These are phyloP conservation scores for Drosophila mojavensis DNA, from an alignment of 1,140 invertebrate species.

Conservation along the genomic window DNA sequence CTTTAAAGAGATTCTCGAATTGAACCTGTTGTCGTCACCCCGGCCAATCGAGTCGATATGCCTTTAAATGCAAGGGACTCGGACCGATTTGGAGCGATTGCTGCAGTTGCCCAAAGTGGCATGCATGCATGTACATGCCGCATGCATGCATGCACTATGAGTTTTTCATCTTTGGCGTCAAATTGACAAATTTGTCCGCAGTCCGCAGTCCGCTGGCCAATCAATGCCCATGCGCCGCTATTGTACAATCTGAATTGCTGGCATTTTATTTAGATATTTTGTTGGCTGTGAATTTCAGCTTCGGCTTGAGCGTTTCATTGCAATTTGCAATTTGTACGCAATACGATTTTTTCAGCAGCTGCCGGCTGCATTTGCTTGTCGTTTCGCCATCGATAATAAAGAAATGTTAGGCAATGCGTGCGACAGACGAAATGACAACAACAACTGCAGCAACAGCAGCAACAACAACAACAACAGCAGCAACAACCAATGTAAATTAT, in stretches of 20 bases:
- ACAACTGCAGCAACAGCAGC: slow-evolving; percentile 14
- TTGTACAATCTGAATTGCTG: slow-evolving; percentile 71
- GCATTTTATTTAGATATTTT: slow-evolving; percentile 63
- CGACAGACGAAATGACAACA: slow-evolving; percentile 10
- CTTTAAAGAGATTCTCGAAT: not conserved
- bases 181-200: slow-evolving; percentile 72
- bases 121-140: not conserved
- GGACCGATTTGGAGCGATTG: not conserved
- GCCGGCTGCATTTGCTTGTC: slow-evolving; percentile 36
- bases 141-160: not conserved
- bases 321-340: slow-evolving; percentile 42
- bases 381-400: slow-evolving; percentile 48
- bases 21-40: slow-evolving; percentile 20
- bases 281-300: slow-evolving; percentile 4
- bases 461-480: slow-evolving; percentile 2
- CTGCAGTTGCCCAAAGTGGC: not conserved
- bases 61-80: slow-evolving; percentile 6
- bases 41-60: not conserved
- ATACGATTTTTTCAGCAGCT: slow-evolving; percentile 41
- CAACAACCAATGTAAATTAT: slow-evolving; percentile 54
- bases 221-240: slow-evolving; percentile 20
- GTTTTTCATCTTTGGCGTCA: slow-evolving; percentile 33
- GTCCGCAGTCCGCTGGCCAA: slow-evolving; percentile 53
- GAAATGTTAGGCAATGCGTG: slow-evolving; percentile 63
- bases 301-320: slow-evolving; percentile 7